Evolutionary conservation across 1,140 invertebrate genomes (phyloP).

Genomic region (Cherax quadricarinatus): DNA sequence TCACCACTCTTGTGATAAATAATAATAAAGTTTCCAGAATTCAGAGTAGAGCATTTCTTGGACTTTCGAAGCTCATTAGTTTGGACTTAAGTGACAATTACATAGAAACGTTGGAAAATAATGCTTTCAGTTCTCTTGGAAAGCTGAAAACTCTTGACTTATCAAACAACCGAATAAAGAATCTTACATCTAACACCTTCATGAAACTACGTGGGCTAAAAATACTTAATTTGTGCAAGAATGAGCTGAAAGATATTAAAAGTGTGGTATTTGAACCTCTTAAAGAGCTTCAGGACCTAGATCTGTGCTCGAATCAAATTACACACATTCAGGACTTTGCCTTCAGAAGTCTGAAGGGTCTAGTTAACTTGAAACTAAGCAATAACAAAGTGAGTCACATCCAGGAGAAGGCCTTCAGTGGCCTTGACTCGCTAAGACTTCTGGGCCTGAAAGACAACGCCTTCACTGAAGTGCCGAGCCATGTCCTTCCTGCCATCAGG

Average conservation of each 20-base stretch:
- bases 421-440: conserved; percentile 52
- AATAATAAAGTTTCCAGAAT: conserved; percentile 72
- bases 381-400: conserved; percentile 70
- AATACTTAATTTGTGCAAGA: conserved; percentile 68
- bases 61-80: conserved; percentile 62
- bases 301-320: conserved; percentile 72
- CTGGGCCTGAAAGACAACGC: conserved; percentile 63
- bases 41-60: conserved; percentile 66
- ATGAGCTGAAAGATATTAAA: conserved; percentile 66
- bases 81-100: conserved; percentile 72
- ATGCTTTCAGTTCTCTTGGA: conserved; percentile 63
- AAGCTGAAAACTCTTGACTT: conserved; percentile 67
- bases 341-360: conserved; percentile 59
- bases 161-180: conserved; percentile 70
- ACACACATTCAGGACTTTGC: conserved; percentile 55
- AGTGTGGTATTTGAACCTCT: conserved; percentile 67
- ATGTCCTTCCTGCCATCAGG: conserved; percentile 46
- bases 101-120: conserved; percentile 70
- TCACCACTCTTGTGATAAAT: conserved; percentile 66
- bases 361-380: conserved; percentile 60
- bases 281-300: conserved; percentile 65
- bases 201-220: conserved; percentile 60
- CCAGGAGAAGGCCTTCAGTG: conserved; percentile 58
- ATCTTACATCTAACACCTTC: conserved; percentile 64
- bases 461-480: conserved; percentile 53